Evolutionary conservation across 2,888 invertebrate genomes (phyloP).

Genomic region (Temnothorax rugatulus): DNA sequence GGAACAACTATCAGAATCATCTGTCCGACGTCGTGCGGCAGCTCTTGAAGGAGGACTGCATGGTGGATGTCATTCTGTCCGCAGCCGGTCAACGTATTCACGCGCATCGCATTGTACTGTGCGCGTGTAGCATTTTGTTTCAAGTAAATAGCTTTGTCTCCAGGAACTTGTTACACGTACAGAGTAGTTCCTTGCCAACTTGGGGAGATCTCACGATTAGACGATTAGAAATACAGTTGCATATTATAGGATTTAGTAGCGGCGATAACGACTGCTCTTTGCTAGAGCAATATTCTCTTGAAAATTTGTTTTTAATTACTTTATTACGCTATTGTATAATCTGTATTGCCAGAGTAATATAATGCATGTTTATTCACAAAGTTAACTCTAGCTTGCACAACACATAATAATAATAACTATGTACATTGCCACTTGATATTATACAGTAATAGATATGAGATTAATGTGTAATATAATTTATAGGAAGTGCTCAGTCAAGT

Average conservation of each 20-base stretch:
- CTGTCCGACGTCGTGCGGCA: constrained; percentile 84
- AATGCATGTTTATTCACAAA: background rate
- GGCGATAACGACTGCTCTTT: background rate
- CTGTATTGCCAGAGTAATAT: background rate
- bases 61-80: constrained; percentile 87
- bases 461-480: constrained; percentile 52
- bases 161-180: background rate
- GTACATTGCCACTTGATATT: background rate
- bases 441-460: background rate
- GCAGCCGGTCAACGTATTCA: constrained; percentile 85
- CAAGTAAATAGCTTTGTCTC: constrained; percentile 79
- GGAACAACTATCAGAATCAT: constrained; percentile 85
- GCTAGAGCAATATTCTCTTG: background rate
- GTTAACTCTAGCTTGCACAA: background rate
- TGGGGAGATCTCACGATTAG: background rate
- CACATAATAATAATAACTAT: background rate
- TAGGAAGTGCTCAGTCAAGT: constrained; percentile 84
- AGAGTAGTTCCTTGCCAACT: background rate
- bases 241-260: background rate
- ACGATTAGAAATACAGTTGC: background rate
- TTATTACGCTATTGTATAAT: background rate
- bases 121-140: constrained; percentile 86
- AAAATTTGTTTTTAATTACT: background rate
- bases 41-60: constrained; percentile 84
- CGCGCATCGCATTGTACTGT: constrained; percentile 87